A percentile compares a stretch with the other conserved stretches of the same genome.
phyloP scores from a whole-genome alignment of 2,888 invertebrate genomes.

The Ennomos fuscantarius region DNA sequence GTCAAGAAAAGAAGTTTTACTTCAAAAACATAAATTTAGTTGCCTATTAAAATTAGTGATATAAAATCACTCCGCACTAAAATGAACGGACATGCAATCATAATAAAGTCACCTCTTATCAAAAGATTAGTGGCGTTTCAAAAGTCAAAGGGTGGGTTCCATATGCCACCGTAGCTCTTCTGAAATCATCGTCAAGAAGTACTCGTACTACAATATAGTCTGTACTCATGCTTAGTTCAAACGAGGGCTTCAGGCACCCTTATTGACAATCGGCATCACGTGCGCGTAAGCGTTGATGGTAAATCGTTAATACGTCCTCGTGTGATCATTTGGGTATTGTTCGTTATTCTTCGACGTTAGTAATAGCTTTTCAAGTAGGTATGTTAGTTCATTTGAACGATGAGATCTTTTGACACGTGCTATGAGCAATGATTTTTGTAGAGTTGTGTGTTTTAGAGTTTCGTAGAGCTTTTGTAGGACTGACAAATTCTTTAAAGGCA shows the following conservation, averaged over 20 bases:
- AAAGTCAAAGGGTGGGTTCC: slow-evolving; percentile 53
- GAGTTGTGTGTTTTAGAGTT: too few relatives aligned
- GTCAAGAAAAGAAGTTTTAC: too few relatives aligned
- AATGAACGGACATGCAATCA: background rate
- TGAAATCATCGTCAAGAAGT: slow-evolving; percentile 24
- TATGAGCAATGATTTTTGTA: slow-evolving; percentile 24
- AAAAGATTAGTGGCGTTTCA: slow-evolving; percentile 35
- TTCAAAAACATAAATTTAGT: too few relatives aligned
- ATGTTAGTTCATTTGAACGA: slow-evolving; percentile 20
- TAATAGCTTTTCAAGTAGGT: slow-evolving; percentile 39
- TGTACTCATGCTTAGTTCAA: slow-evolving; percentile 2
- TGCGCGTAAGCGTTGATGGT: slow-evolving; percentile 52
- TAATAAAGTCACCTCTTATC: slow-evolving; percentile 18
- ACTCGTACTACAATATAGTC: background rate
- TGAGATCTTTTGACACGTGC: slow-evolving; percentile 35
- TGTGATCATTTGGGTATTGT: slow-evolving; percentile 52
- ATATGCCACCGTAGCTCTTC: slow-evolving; percentile 57
- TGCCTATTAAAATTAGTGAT: too few relatives aligned
- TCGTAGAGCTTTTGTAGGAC: too few relatives aligned
- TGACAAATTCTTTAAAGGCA: too few relatives aligned
- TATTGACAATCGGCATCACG: slow-evolving; percentile 57
- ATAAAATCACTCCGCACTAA: too few relatives aligned
- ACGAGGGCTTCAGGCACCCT: slow-evolving; percentile 19
- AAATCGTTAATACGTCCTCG: slow-evolving; percentile 55
- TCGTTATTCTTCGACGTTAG: slow-evolving; percentile 35